These are phyloP conservation scores for Macquaria ambigua DNA, from an alignment of 2,113 vertebrate genomes.

Conservation along the genomic window DNA sequence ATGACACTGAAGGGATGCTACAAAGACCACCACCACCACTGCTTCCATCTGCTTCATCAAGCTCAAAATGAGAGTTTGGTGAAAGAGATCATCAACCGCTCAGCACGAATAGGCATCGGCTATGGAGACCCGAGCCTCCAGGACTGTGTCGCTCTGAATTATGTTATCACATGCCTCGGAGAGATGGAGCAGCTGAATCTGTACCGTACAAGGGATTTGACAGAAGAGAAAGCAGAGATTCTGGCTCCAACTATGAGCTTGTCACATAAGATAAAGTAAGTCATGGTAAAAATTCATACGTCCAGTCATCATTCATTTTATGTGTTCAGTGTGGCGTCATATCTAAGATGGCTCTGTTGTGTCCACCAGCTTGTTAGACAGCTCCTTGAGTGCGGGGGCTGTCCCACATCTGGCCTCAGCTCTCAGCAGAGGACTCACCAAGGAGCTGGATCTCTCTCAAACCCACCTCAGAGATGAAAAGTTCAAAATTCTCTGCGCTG, in stretches of 20 bases:
- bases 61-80: slow-evolving; percentile 75
- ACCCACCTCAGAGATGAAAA: slow-evolving; percentile 55
- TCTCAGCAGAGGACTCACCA: slow-evolving; percentile 62
- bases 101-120: slow-evolving; percentile 40
- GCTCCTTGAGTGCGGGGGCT: slow-evolving; percentile 50
- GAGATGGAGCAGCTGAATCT: slow-evolving; percentile 73
- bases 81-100: slow-evolving; percentile 49
- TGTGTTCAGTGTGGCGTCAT: neutral
- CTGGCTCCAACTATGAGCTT: slow-evolving; percentile 68
- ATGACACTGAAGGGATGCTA: slow-evolving; percentile 19
- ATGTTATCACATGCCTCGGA: slow-evolving; percentile 63
- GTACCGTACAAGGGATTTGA: slow-evolving; percentile 37
- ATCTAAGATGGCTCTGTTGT: neutral
- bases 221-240: slow-evolving; percentile 47
- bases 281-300: neutral
- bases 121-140: slow-evolving; percentile 57
- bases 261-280: slow-evolving; percentile 75
- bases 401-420: slow-evolving; percentile 73
- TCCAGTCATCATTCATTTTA: neutral
- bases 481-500: slow-evolving; percentile 63
- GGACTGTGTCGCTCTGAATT: slow-evolving; percentile 79
- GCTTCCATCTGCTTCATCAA: slow-evolving; percentile 78
- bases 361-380: slow-evolving; percentile 63
- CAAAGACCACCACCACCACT: slow-evolving; percentile 50
- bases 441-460: slow-evolving; percentile 63